Evolutionary conservation across 2,888 invertebrate species (phyloP).

Genomic region (Gnatocerus cornutus): DNA sequence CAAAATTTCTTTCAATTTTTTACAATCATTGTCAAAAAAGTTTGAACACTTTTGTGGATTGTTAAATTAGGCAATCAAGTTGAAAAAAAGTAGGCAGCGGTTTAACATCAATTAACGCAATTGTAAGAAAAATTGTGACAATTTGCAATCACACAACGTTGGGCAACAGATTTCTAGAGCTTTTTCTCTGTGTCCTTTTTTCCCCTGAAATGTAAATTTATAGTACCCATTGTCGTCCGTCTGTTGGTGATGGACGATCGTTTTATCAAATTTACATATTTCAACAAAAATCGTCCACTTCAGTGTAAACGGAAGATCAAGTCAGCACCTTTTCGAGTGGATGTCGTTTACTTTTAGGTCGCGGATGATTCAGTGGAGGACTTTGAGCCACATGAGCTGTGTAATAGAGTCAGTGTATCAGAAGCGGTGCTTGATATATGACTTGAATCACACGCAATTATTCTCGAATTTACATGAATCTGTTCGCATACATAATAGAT

Average conservation of each 20-base stretch:
- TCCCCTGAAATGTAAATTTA: conserved; percentile 43
- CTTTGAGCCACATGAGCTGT: conserved; percentile 33
- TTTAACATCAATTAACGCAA: too few species aligned
- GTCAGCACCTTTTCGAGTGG: conserved; percentile 69
- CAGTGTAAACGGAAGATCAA: conserved; percentile 60
- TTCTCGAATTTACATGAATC: conserved; percentile 45
- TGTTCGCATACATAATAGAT: conserved; percentile 37
- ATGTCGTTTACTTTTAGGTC: conserved; percentile 63
- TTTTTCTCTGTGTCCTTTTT: too few species aligned
- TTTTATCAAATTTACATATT: conserved; percentile 69
- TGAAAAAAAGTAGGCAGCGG: too few species aligned
- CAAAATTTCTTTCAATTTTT: too few species aligned
- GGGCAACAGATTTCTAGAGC: too few species aligned
- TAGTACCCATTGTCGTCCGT: conserved; percentile 47
- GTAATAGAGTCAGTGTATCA: conserved; percentile 34
- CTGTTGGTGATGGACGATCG: conserved; percentile 67
- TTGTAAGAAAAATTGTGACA: too few species aligned
- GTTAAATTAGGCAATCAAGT: too few species aligned
- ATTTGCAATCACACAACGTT: too few species aligned
- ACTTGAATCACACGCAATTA: conserved; percentile 44
- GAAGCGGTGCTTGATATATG: conserved; percentile 39
- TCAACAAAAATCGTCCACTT: conserved; percentile 69
- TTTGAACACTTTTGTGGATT: too few species aligned
- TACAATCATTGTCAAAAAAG: too few species aligned
- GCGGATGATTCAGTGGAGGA: conserved; percentile 10